Base-by-base conservation (phyloP, 2,888 invertebrate genomes). In the Eudemis profundana region DNA sequence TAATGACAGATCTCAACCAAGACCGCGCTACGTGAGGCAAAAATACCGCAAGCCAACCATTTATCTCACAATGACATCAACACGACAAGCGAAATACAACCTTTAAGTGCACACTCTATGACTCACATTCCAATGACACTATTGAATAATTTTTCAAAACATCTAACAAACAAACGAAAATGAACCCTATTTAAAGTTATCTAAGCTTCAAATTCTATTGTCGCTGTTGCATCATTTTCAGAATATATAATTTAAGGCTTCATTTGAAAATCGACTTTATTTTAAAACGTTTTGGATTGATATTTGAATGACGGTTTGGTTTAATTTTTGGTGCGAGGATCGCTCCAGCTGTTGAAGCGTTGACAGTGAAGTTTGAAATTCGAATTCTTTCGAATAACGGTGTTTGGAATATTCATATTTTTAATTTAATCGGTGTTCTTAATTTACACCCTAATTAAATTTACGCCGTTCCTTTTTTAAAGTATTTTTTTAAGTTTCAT, bases 1-100 rank as follows among this genome's bases (percentile, higher is more conserved):
- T 91, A 91, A 92, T 92, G 91, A 91, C 91, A 90, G 91, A 90
- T 91, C 90, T 86, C 81, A 76, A 79, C 77, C 71, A 77, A 79
- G 80, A 79, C 82, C 79, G 74, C 76, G 78, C 77, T 87, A 90
- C 91, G 91, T 90, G 90, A 82, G 81, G 80, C 79, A 77, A 82
- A 85, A 84, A 88, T 84, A 86, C 87, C 86, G 86, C 86, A 87
- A 85, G 72, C 51, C 44, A 68, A 17, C 42, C 42, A 49, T 29
- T 49, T 29, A 57, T 57, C 46, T 5, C 44, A 36, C 57, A 57
- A 46, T 57, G 57, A 57, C 57, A 57, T 14, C 17, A 29, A 27
- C 2, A 29, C 3, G 5, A 0, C 10, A 10, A 5, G 17, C 33
- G 4, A 57, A 57, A 57, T 4, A 12, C 61, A 33, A 44, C 44